phyloP scores from a whole-genome alignment of 1,140 invertebrate genomes.

The Diuraphis noxia region DNA sequence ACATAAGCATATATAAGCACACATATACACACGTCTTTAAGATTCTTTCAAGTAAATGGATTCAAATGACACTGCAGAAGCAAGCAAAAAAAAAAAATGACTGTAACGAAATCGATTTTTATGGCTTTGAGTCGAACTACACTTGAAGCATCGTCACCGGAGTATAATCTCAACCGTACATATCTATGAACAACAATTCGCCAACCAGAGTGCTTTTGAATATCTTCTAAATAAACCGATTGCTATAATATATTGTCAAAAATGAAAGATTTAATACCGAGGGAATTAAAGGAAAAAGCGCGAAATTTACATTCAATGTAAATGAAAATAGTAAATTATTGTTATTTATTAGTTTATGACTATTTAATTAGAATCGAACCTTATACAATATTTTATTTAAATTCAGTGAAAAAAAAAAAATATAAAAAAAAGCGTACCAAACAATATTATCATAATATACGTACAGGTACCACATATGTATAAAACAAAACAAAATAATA shows the following conservation, averaged over 20 bases:
- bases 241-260: neutral
- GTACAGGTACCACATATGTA: too few relatives aligned
- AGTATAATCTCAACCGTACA: neutral
- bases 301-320: neutral
- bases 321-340: neutral
- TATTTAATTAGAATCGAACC: neutral
- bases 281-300: neutral
- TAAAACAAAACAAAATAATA: too few relatives aligned
- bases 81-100: neutral
- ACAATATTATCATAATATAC: too few relatives aligned
- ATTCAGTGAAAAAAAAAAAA: too few relatives aligned
- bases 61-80: neutral
- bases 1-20: neutral
- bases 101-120: neutral
- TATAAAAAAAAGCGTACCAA: too few relatives aligned
- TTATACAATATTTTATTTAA: neutral
- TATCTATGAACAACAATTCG: neutral
- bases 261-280: neutral
- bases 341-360: neutral
- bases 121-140: neutral
- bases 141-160: neutral
- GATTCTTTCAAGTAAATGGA: neutral
- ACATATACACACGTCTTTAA: neutral
- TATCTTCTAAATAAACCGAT: neutral
- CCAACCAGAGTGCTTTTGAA: slow-evolving; percentile 1